Base-by-base conservation (phyloP, 2,113 vertebrate genomes). In the Dasyornis broadbenti region DNA sequence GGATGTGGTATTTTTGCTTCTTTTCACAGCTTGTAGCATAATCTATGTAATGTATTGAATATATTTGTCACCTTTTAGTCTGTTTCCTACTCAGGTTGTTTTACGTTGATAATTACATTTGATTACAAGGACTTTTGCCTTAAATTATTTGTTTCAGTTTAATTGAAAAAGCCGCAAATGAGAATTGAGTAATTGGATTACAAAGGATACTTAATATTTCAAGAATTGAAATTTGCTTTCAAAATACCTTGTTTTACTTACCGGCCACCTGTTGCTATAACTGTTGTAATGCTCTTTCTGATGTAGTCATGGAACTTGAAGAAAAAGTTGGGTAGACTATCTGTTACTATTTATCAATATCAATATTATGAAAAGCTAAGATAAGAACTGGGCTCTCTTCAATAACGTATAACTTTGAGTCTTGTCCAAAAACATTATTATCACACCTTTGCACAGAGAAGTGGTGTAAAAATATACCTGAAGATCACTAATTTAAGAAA, bases 21-120 rank as follows among this genome's bases (percentile, higher is more conserved):
- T 96, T 93, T 90, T 94, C 68, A 76, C 71, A 94, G 96, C 96
- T 98, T 96, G 78, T 97, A 91, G 92, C 33, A 27, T 96, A 69
- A 86, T 93, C 65, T 76, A 13, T 95, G 83, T 89, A 93, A 72
- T 50, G 39, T 70, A 57, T 90, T 95, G 90, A 82, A 73, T 95
- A 50, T 96, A 90, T 94, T 84, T 96, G 89, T 93, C 85, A 60
- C 54, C 37, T 77, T 94, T 92, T 87, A 93, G 35, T 80, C 5
- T 96, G 10, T 73, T 95, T 94, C 39, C 69, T 77, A 40, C 20
- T 94, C 94, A 76, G 15, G 44, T 60, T 47, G 54, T 45, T 93
- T 73, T 90, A 90, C 61, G 92, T 7, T 84, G 49, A 44, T 84
- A 88, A 8, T 83, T 89, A 70, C 31, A 33, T 77, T 71, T 92